Percentiles rank a stretch among this genome's conserved stretches.
Conservation (phyloP, 2,797 vertebrate genomes). For the Sebastes steindachneri region DNA sequence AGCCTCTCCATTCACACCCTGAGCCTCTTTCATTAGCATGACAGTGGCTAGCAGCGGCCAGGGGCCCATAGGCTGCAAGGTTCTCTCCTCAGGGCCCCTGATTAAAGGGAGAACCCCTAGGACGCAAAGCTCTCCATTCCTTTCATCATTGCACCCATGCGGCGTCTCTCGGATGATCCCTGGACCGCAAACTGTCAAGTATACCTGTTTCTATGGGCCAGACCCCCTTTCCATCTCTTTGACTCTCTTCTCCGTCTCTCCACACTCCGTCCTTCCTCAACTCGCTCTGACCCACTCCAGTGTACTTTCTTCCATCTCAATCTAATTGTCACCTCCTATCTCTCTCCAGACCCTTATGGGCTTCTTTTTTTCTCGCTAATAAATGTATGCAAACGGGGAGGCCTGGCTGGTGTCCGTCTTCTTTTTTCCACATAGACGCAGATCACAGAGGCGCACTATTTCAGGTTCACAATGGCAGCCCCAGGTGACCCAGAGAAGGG, state of each 20-base stretch:
- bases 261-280: constrained; percentile 50
- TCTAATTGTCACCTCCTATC: constrained; percentile 75
- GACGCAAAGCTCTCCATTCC: constrained; percentile 73
- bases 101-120: constrained; percentile 83
- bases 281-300: constrained; percentile 65
- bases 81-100: constrained; percentile 81
- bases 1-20: constrained; percentile 83
- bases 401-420: constrained; percentile 34
- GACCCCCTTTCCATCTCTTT: constrained; percentile 66
- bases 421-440: constrained; percentile 51
- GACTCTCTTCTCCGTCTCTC: constrained; percentile 58
- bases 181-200: constrained; percentile 78
- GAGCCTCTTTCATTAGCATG: constrained; percentile 85
- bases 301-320: constrained; percentile 63
- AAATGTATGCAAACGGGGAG: constrained; percentile 63
- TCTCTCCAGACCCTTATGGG: constrained; percentile 53
- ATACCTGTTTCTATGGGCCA: constrained; percentile 78
- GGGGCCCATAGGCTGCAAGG: constrained; percentile 72
- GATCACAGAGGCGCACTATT: constrained; percentile 64
- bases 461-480: constrained; percentile 70
- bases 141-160: constrained; percentile 80
- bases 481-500: constrained; percentile 63
- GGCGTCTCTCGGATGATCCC: constrained; percentile 76
- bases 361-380: constrained; percentile 39
- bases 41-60: constrained; percentile 79